These are phyloP conservation scores for Catharus bicknelli DNA, from an alignment of 2,113 vertebrate genomes.

Conservation along the genomic window DNA sequence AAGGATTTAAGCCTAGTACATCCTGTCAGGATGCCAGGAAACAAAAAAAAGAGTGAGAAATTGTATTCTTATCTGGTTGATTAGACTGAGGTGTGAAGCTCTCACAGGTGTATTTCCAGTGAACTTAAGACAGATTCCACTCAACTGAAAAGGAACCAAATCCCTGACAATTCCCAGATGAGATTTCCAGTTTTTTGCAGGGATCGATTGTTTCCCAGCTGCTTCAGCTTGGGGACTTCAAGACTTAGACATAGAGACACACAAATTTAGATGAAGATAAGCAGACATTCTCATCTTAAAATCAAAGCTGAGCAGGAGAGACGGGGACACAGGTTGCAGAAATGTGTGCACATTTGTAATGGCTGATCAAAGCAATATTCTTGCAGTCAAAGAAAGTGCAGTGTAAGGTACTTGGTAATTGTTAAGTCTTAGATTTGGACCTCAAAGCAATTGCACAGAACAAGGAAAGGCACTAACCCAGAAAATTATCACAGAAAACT, in stretches of 20 bases:
- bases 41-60: not conserved
- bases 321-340: not conserved
- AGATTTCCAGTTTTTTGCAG: not conserved
- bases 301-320: not conserved
- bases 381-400: not conserved
- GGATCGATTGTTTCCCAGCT: not conserved
- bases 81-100: not conserved
- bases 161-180: not conserved
- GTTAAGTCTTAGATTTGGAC: not conserved
- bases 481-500: not conserved
- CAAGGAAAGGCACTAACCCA: not conserved
- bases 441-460: not conserved
- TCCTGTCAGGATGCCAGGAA: not conserved
- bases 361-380: not conserved
- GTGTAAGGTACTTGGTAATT: not conserved
- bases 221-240: not conserved
- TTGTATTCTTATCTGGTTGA: not conserved
- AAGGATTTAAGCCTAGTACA: not conserved
- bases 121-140: not conserved
- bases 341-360: rapidly evolving
- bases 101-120: not conserved
- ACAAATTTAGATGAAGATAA: not conserved
- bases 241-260: not conserved
- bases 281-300: not conserved
- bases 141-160: not conserved